A percentile compares a stretch with the other conserved stretches of the same genome.
Evolutionary conservation across 2,797 vertebrate genomes (phyloP).

Genomic region (Lacerta viridis): DNA sequence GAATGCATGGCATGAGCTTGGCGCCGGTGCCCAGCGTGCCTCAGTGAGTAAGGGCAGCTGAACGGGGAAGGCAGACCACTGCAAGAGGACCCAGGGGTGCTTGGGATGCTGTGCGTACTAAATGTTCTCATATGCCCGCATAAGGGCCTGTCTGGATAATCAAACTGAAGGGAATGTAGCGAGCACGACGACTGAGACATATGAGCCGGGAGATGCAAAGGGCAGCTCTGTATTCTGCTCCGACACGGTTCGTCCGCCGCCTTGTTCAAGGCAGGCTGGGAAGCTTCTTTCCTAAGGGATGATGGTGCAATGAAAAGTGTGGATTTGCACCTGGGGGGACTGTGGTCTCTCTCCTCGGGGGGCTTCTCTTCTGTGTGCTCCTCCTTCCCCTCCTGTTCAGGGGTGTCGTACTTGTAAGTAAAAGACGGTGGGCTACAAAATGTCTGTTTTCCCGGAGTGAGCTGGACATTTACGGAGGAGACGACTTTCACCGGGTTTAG

Average conservation of each 20-base stretch:
- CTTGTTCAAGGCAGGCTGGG: constrained; percentile 47
- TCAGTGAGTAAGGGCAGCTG: constrained; percentile 73
- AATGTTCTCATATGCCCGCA: constrained; percentile 81
- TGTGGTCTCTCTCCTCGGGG: constrained; percentile 22
- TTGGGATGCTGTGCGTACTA: constrained; percentile 91
- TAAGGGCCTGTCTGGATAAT: constrained; percentile 82
- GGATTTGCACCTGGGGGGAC: constrained; percentile 79
- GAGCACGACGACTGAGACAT: constrained; percentile 85
- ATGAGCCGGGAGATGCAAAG: constrained; percentile 72
- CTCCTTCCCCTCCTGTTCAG: constrained; percentile 69
- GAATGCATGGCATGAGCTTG: constrained; percentile 67
- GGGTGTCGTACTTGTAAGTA: constrained; percentile 86
- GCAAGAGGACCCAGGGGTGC: constrained; percentile 77
- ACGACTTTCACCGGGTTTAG: constrained; percentile 88
- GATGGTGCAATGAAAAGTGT: constrained; percentile 83
- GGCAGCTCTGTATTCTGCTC: constrained; percentile 73
- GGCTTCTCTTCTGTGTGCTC: constrained; percentile 47
- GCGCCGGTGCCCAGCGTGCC: constrained; percentile 71
- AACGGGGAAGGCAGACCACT: constrained; percentile 69
- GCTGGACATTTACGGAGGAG: constrained; percentile 91
- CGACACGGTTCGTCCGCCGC: constrained; percentile 65
- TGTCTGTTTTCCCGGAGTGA: constrained; percentile 85
- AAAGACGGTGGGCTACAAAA: constrained; percentile 87
- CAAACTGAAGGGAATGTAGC: constrained; percentile 82
- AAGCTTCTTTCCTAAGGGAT: constrained; percentile 66